Evolutionary conservation across 2,888 invertebrate species (phyloP), one percentile per base, ranked within the genome.

Genomic region (Melanostoma mellinum): DNA sequence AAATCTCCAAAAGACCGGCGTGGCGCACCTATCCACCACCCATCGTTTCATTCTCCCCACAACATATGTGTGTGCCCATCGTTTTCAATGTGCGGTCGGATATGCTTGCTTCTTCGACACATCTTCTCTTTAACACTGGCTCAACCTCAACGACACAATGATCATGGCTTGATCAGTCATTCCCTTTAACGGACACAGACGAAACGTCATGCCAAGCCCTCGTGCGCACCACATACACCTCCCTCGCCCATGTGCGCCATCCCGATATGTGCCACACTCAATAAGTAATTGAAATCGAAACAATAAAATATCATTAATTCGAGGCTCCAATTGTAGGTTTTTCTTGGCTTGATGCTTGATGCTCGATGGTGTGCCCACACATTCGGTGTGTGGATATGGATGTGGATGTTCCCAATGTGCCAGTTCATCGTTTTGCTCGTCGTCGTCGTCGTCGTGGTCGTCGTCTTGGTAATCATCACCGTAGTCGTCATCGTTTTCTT

Each of bases 281-380:
- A 84, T 79, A 84, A 84, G 84, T 84, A 84, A 84, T 84, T 84
- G 84, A 84, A 84, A 84, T 84, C 84, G 67, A 84, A 84, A 84
- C 84, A 84, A 84, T 84, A 84, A 84, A 84, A 84, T 84, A 84
- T 84, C 84, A 84, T 84, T 84, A 84, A 84, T 84, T 84, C 84
- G 75, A 84, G 75, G 74, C 65, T 79, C 74, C 84, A 84, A 84
- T 84, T 84, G 84, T 74, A 84, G 84, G 84, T 65, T 84, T 84
- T 78, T 46, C 55, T 53, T 50, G 58, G 60, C 56, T 20, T 20
- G 20, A 20, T 20, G 20, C 20, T 20, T 20, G 20, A 20, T 20
- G 20, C 20, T 20, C 1, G 36, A 32, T 60, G 56, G 56, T 53
- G 52, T 79, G 84, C 84, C 84, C 84, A 84, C 84, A 84, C 84